Evolutionary conservation across 1,140 invertebrate species (phyloP), one percentile per base, ranked within the genome.

Genomic region (Cylas formicarius): DNA sequence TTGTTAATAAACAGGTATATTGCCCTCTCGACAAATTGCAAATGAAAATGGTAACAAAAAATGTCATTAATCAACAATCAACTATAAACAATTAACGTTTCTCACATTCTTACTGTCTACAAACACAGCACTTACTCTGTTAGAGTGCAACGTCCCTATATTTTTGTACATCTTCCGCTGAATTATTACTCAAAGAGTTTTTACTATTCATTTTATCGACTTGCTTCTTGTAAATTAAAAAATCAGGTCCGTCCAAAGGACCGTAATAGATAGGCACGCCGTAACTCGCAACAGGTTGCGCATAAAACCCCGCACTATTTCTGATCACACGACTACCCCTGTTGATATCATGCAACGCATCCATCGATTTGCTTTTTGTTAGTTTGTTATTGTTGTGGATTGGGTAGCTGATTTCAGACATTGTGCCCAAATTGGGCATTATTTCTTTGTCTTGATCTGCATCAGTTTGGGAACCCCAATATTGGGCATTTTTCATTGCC

Each of bases 181-280:
- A 66, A 26, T 56, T 55, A 37, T 66, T 66, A 42, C 61, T 66
- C 16, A 66, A 50, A 8, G 63, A 66, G 41, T 64, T 66, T 37
- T 60, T 63, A 48, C 60, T 64, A 24, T 47, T 62, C 13, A 65
- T 42, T 39, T 56, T 59, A 22, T 65, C 62, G 16, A 66, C 31
- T 50, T 64, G 56, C 36, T 66, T 66, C 44, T 62, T 66, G 43
- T 66, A 66, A 33, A 66, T 63, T 20, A 66, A 34, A 44, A 66
- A 66, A 38, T 66, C 63, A 0, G 63, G 63, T 2, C 63, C 63
- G 38, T 66, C 61, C 37, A 66, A 47, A 14, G 63, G 63, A 6
- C 63, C 63, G 40, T 66, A 66, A 44, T 66, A 66, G 40, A 66
- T 66, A 7, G 63, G 63, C 28, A 66, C 58, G 11, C 62, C 62